A percentile compares a stretch with the other conserved stretches of the same genome.
These are phyloP conservation scores for Diabrotica virgifera DNA, from an alignment of 1,140 invertebrate genomes.

Conservation along the genomic window DNA sequence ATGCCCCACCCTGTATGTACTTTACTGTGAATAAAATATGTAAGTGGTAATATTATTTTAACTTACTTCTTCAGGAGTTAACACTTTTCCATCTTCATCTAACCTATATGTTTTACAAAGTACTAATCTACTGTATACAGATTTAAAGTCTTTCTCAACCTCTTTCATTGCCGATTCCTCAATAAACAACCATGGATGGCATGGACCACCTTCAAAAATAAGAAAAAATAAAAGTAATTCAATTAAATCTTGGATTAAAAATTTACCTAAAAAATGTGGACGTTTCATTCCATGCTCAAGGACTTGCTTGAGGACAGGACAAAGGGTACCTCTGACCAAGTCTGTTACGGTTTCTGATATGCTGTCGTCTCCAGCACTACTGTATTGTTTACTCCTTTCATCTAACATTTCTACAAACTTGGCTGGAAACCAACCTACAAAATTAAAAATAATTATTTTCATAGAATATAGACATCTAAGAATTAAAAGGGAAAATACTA, in stretches of 20 bases:
- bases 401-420: constrained; percentile 97
- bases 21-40: too few species aligned
- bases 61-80: constrained; percentile 93
- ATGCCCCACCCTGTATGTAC: too few species aligned
- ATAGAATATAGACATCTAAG: too few species aligned
- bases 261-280: constrained; percentile 67
- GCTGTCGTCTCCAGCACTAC: constrained; percentile 93
- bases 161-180: constrained; percentile 94
- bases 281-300: constrained; percentile 94
- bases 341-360: constrained; percentile 95
- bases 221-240: constrained; percentile 3
- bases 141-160: constrained; percentile 97
- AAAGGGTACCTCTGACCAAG: constrained; percentile 90
- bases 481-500: too few species aligned
- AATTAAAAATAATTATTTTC: background rate
- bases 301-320: constrained; percentile 91
- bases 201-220: constrained; percentile 68
- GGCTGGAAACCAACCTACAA: constrained; percentile 94
- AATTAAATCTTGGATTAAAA: background rate
- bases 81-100: constrained; percentile 98
- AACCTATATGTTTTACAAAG: constrained; percentile 97
- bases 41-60: too few species aligned
- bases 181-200: constrained; percentile 99
- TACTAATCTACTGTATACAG: constrained; percentile 94
- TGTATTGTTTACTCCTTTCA: constrained; percentile 95